A percentile compares a stretch with the other conserved stretches of the same genome.
Conservation (phyloP, 2,888 invertebrate species). For the Aporophyla lueneburgensis region DNA sequence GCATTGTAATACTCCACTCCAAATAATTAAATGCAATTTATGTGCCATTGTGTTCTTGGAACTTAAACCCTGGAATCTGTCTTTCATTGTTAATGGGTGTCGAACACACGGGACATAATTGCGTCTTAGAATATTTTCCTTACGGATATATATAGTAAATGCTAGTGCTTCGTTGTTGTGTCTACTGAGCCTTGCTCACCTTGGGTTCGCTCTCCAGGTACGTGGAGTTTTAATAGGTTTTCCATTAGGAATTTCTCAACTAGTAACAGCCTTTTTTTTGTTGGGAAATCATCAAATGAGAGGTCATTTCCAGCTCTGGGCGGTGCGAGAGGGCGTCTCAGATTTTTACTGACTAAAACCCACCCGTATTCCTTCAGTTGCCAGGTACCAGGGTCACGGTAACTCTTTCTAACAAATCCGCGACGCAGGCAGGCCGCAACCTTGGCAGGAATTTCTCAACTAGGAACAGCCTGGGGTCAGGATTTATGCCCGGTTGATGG, state of each 20-base stretch:
- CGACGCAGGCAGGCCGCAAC: too few species aligned
- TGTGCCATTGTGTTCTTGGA: constrained; percentile 33
- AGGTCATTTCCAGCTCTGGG: too few species aligned
- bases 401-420: too few species aligned
- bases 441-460: too few species aligned
- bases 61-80: constrained; percentile 13
- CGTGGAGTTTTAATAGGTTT: background rate
- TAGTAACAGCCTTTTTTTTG: too few species aligned
- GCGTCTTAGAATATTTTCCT: background rate
- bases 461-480: too few species aligned
- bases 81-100: constrained; percentile 21
- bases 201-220: too few species aligned
- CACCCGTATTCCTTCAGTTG: too few species aligned
- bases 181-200: background rate
- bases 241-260: background rate
- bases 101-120: background rate
- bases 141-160: constrained; percentile 10
- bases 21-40: constrained; percentile 38
- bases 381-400: too few species aligned
- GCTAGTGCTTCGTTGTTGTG: background rate
- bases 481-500: background rate
- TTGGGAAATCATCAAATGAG: too few species aligned
- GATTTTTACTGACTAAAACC: too few species aligned
- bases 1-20: constrained; percentile 11
- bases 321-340: too few species aligned